phyloP scores from a whole-genome alignment of 2,797 vertebrate genomes.

The Labeo calbasu region DNA sequence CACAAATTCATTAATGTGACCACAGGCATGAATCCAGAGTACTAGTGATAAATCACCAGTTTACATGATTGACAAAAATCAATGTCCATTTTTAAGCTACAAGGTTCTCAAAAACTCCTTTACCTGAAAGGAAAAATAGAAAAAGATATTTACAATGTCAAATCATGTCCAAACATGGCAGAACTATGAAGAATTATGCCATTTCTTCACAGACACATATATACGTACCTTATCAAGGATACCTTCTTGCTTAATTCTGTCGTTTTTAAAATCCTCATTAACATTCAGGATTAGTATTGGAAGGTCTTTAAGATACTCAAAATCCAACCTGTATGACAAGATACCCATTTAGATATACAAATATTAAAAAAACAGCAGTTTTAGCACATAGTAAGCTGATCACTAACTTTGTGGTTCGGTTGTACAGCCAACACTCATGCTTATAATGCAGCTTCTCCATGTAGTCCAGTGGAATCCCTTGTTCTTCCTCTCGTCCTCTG shows the following conservation, averaged over 20 bases:
- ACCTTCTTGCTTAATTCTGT: slow-evolving; percentile 81
- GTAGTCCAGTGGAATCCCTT: slow-evolving; percentile 84
- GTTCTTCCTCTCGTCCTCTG: slow-evolving; percentile 82
- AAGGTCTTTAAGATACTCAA: slow-evolving; percentile 79
- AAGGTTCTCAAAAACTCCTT: slow-evolving; percentile 66
- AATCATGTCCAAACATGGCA: neutral
- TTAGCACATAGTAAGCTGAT: neutral
- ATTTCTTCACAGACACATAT: neutral
- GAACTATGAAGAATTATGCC: neutral
- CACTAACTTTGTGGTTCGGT: slow-evolving; percentile 78
- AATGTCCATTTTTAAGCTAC: slow-evolving; percentile 24
- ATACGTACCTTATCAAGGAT: slow-evolving; percentile 77
- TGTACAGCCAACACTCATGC: slow-evolving; percentile 83
- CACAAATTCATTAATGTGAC: neutral
- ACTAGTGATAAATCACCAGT: neutral
- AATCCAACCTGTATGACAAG: slow-evolving; percentile 77
- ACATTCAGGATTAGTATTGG: slow-evolving; percentile 83
- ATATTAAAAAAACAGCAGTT: neutral
- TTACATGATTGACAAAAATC: neutral
- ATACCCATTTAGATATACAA: neutral
- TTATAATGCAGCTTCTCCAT: slow-evolving; percentile 86
- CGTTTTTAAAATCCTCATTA: slow-evolving; percentile 83
- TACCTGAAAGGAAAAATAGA: slow-evolving; percentile 64
- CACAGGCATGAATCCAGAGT: neutral
- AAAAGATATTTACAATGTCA: neutral